Conservation (phyloP, 2,797 vertebrate genomes). For the Zenarchopterus dispar region DNA sequence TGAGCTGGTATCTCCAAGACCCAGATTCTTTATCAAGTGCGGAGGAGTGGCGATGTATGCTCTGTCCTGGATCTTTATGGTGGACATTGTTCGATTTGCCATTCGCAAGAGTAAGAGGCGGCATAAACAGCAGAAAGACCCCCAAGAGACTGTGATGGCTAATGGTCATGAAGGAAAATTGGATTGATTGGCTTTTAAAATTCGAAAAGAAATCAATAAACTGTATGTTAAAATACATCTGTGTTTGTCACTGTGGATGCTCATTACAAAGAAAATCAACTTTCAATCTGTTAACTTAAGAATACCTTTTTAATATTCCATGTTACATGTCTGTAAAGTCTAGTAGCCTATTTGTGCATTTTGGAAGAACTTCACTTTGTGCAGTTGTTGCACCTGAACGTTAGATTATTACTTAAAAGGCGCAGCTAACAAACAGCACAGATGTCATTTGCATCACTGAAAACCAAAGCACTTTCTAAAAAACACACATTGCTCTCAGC, state of each 20-base stretch:
- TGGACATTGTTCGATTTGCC: constrained; percentile 91
- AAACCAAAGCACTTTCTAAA: constrained; percentile 62
- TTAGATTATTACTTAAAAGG: constrained; percentile 22
- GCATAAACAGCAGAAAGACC: constrained; percentile 77
- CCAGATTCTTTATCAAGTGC: constrained; percentile 91
- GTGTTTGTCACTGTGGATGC: constrained; percentile 19
- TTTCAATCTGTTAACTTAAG: constrained; percentile 26
- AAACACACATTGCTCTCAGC: constrained; percentile 38
- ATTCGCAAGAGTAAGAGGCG: constrained; percentile 87
- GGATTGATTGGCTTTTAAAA: constrained; percentile 53
- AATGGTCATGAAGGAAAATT: constrained; percentile 75
- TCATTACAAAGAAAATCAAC: constrained; percentile 18
- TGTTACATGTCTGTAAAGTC: constrained; percentile 16
- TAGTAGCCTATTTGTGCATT: constrained; percentile 22
- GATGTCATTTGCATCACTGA: constrained; percentile 28
- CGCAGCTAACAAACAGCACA: constrained; percentile 38
- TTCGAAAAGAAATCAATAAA: constrained; percentile 8
- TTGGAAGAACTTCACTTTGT: constrained; percentile 11
- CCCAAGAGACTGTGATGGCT: constrained; percentile 28
- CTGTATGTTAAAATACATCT: neutral
- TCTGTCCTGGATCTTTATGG: constrained; percentile 94
- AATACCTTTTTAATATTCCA: neutral
- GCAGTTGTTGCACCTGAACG: constrained; percentile 15
- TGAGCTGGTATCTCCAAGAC: constrained; percentile 89
- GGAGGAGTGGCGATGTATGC: constrained; percentile 92